These are phyloP conservation scores for Pimpla rufipes DNA, from an alignment of 2,888 invertebrate genomes.

Conservation along the genomic window DNA sequence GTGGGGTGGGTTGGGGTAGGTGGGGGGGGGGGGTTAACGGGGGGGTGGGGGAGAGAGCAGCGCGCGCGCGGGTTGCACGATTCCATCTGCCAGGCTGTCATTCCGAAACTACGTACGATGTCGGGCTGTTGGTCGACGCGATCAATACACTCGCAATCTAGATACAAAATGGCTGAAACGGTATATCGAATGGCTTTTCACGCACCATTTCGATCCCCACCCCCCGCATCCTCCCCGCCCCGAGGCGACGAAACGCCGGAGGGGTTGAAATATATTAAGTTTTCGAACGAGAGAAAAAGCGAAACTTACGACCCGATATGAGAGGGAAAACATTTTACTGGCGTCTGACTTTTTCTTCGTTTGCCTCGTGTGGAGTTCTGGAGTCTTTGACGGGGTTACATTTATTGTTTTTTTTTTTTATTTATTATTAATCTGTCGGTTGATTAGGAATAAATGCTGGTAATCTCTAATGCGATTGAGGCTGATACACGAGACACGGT, in stretches of 20 bases:
- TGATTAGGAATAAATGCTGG: background rate
- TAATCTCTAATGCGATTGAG: constrained; percentile 31
- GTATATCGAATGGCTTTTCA: constrained; percentile 66
- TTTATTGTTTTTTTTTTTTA: background rate
- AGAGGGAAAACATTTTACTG: constrained; percentile 23
- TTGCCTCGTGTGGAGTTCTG: background rate
- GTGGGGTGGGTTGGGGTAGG: too few relatives aligned
- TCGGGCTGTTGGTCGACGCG: constrained; percentile 81
- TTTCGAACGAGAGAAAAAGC: constrained; percentile 19
- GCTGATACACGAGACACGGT: constrained; percentile 36
- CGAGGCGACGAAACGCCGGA: constrained; percentile 33
- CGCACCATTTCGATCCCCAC: constrained; percentile 61
- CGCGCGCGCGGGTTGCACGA: constrained; percentile 82
- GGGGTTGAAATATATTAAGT: constrained; percentile 33
- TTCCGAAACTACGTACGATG: constrained; percentile 84
- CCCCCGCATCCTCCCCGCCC: background rate
- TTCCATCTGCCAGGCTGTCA: constrained; percentile 87
- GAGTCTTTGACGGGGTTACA: background rate
- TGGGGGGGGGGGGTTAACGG: constrained; percentile 69
- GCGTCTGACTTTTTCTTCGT: background rate
- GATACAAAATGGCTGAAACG: constrained; percentile 84
- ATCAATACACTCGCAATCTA: constrained; percentile 85
- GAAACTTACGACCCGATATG: constrained; percentile 20
- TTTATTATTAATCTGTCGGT: background rate
- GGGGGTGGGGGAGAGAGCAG: constrained; percentile 75